Base-by-base conservation (phyloP, 2,113 vertebrate species). In the Psilopogon haemacephalus region DNA sequence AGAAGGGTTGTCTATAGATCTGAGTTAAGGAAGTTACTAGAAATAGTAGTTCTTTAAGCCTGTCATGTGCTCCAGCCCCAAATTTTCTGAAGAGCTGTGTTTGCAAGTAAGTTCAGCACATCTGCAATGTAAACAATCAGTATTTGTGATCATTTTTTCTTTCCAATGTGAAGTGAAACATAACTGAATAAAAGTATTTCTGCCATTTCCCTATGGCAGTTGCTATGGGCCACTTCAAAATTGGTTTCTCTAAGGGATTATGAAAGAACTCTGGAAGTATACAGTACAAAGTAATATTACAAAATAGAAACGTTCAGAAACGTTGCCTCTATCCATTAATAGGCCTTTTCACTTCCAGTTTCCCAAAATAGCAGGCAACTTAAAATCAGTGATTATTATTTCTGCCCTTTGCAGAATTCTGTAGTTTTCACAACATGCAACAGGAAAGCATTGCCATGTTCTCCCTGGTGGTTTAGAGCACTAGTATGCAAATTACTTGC, bases 301-400 rank as follows among this genome's bases (percentile, higher is more conserved):
- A 67, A 90, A 85, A 83, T n/a, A 70, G 50, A 24, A 73, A 32
- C 78, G 95, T 95, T 59, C 70, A 89, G 68, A 93, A 91, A 63
- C 69, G 56, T 64, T 95, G 37, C 27, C 60, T 62, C 19, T 75
- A 18, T 35, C 84, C 40, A 26, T 35, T 86, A 52, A 79, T 60
- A 38, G 15, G 6, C 48, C 82, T 64, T 48, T 89, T 88, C 71
- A 77, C 68, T 90, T 71, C 76, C 82, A 33, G 56, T 81, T 92
- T 92, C 83, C 90, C 91, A 77, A 89, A 96, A 91, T 56, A 84
- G 15, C 40, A 48, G 89, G 60, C 13, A 63, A 82, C 78, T 78
- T 86, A 54, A 84, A 95, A 38, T 42, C 16, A 37, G 32, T 37
- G 79, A 54, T 93, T 93, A 73, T 86, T 89, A 87, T 97, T 93